Percentiles rank a stretch among this genome's conserved stretches.
Evolutionary conservation across 2,113 vertebrate genomes (phyloP).

Genomic region (Aphyosemion australe): DNA sequence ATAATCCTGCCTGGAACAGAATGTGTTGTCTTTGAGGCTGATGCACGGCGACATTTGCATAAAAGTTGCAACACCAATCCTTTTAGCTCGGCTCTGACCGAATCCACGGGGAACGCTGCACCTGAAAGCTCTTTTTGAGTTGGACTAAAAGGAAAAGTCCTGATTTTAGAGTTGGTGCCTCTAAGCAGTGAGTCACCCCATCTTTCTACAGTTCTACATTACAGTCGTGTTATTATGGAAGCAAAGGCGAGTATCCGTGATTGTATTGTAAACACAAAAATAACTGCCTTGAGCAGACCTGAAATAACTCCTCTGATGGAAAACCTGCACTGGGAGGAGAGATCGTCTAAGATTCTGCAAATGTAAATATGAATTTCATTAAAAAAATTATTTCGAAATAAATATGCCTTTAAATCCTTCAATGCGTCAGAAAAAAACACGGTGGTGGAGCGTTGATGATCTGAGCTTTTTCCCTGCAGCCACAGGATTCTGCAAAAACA

Average conservation of each 20-base stretch:
- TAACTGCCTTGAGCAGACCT: not conserved
- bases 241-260: not conserved
- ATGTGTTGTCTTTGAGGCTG: not conserved
- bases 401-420: no score
- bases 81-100: not conserved
- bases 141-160: not conserved
- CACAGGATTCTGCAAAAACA: not conserved
- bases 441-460: not conserved
- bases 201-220: no score
- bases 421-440: not conserved
- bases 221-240: constrained; percentile 6
- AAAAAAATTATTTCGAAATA: no score
- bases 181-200: not conserved
- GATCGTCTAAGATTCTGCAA: no score
- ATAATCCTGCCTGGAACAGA: not conserved
- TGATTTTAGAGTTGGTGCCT: not conserved
- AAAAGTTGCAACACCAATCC: not conserved
- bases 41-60: not conserved
- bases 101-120: no score
- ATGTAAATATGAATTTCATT: no score
- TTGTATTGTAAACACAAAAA: not conserved
- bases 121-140: no score
- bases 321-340: no score
- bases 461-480: not conserved
- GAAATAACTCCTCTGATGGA: not conserved